Evolutionary conservation across 1,140 invertebrate genomes (phyloP).

Genomic region (Temnothorax curvispinosus): DNA sequence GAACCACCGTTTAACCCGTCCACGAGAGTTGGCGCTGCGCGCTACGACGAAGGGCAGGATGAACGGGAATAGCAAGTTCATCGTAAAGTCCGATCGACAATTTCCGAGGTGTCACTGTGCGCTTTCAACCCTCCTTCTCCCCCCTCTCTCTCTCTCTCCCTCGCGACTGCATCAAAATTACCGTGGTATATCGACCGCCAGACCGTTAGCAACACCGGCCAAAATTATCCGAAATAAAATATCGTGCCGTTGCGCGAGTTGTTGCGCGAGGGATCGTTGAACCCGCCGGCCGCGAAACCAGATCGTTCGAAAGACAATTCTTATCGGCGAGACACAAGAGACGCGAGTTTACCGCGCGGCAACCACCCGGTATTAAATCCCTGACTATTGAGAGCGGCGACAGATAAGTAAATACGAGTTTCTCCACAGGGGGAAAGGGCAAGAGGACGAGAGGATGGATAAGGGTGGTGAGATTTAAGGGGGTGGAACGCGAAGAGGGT

Average conservation of each 20-base stretch:
- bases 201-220: constrained; percentile 36
- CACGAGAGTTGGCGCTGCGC: not conserved
- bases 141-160: not conserved
- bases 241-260: constrained; percentile 17
- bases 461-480: constrained; percentile 39
- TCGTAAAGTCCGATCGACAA: constrained; percentile 45
- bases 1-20: constrained; percentile 19
- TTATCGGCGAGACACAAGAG: constrained; percentile 36
- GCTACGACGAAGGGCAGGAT: not conserved
- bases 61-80: constrained; percentile 49
- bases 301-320: constrained; percentile 21
- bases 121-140: not conserved
- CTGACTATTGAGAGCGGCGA: constrained; percentile 42
- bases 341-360: not conserved
- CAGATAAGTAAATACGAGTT: constrained; percentile 45
- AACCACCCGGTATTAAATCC: constrained; percentile 32
- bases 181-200: constrained; percentile 49
- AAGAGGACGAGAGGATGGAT: not conserved
- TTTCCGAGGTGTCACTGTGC: constrained; percentile 3
- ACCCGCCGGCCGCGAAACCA: not conserved
- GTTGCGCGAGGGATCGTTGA: constrained; percentile 39
- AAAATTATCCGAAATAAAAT: constrained; percentile 59
- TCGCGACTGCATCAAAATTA: constrained; percentile 40
- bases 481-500: constrained; percentile 52
- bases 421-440: not conserved